A percentile compares a stretch with the other conserved stretches of the same genome.
phyloP scores from a whole-genome alignment of 2,797 vertebrate genomes.

The Cossypha polioptera region DNA sequence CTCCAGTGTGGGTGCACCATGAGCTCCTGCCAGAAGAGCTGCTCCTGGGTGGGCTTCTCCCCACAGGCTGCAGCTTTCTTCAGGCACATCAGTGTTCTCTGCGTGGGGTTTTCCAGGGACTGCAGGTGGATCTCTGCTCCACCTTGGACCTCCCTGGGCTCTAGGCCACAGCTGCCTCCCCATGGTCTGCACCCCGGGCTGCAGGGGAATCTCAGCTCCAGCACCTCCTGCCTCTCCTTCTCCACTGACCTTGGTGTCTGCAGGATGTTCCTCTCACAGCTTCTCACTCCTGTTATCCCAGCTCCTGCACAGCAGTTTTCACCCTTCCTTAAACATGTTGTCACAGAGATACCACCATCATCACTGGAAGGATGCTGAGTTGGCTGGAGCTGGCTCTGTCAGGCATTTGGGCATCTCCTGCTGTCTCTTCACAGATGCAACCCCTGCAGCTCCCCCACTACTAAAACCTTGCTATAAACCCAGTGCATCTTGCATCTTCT shows the following conservation, averaged over 20 bases:
- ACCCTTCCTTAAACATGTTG: not conserved
- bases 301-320: not conserved
- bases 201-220: not conserved
- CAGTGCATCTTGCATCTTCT: not conserved
- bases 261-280: not conserved
- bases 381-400: not conserved
- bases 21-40: not conserved
- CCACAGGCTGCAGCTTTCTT: not conserved
- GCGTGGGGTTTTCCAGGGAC: not conserved
- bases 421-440: not conserved
- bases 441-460: not conserved
- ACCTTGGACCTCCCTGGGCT: not conserved
- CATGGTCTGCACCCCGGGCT: not conserved
- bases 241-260: not conserved
- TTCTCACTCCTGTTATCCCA: not conserved
- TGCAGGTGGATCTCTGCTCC: not conserved
- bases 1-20: too few species aligned
- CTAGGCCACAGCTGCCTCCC: not conserved
- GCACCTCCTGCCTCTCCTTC: not conserved
- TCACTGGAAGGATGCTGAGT: not conserved
- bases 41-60: not conserved
- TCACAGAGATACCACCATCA: fast-evolving
- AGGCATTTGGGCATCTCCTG: not conserved
- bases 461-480: not conserved
- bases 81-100: not conserved